A percentile compares a stretch with the other conserved stretches of the same genome.
phyloP scores from a whole-genome alignment of 1,140 invertebrate species.

The Paraescarpia echinospica region DNA sequence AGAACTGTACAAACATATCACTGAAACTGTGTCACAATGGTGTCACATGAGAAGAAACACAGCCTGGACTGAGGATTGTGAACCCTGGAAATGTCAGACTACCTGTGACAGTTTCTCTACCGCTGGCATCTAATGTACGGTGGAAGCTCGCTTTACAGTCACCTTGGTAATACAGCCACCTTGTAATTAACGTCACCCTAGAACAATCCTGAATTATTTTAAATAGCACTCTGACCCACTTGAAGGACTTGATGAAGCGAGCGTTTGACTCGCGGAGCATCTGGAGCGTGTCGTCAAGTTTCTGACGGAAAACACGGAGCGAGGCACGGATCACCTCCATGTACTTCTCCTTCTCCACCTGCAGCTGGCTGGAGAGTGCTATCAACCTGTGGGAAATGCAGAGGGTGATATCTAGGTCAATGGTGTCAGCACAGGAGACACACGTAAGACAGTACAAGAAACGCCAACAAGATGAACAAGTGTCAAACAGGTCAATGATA shows the following conservation, averaged over 20 bases:
- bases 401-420: neutral
- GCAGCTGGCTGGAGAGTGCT: constrained; percentile 47
- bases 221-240: no score
- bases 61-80: neutral
- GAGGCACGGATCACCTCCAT: constrained; percentile 54
- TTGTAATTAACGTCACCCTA: no score
- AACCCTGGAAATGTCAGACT: neutral
- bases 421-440: neutral
- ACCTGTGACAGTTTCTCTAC: neutral
- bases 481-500: neutral
- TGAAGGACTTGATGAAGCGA: constrained; percentile 57
- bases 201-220: no score
- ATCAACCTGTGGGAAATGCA: constrained; percentile 45
- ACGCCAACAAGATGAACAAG: neutral
- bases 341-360: constrained; percentile 49
- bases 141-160: no score
- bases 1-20: neutral
- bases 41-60: neutral
- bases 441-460: neutral
- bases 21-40: neutral
- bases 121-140: no score
- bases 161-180: no score
- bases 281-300: constrained; percentile 54
- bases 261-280: constrained; percentile 57
- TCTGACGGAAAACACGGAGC: constrained; percentile 51